Conservation (phyloP, 2,797 vertebrate genomes). For the Crenuchus spilurus region DNA sequence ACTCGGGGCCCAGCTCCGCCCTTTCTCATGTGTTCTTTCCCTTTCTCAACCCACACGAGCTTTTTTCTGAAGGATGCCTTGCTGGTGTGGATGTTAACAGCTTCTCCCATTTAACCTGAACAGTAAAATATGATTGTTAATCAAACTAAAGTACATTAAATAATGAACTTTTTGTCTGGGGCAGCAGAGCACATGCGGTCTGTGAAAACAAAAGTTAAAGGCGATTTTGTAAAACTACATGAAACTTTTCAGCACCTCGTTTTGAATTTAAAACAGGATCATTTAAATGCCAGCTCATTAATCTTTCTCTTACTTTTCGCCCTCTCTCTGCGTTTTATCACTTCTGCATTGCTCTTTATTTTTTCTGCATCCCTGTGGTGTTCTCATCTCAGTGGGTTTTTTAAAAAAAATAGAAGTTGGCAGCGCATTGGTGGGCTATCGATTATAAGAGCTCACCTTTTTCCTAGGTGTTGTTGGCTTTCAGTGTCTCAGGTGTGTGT, state of each 20-base stretch:
- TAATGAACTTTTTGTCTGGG: background rate
- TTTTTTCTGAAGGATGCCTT: background rate
- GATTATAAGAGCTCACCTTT: conserved; percentile 40
- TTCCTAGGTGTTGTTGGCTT: conserved; percentile 36
- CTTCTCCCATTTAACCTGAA: background rate
- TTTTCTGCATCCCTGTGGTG: conserved; percentile 1
- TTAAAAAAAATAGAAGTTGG: conserved; percentile 9
- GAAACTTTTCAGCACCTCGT: conserved; percentile 6
- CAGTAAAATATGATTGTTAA: background rate
- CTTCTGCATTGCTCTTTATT: background rate
- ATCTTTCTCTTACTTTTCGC: background rate
- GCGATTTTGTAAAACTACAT: background rate
- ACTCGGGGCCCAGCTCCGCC: no score
- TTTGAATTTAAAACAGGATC: conserved; percentile 26
- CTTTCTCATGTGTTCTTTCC: no score
- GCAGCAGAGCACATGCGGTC: background rate
- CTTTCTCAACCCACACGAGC: no score
- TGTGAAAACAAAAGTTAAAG: background rate
- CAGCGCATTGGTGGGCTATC: conserved; percentile 26
- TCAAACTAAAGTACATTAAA: background rate
- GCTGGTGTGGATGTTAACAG: background rate
- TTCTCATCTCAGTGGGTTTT: conserved; percentile 19
- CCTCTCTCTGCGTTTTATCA: background rate
- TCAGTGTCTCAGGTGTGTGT: background rate
- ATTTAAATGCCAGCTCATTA: conserved; percentile 39